Conservation (phyloP, 2,888 invertebrate species). For the Leucophenga maculata region DNA sequence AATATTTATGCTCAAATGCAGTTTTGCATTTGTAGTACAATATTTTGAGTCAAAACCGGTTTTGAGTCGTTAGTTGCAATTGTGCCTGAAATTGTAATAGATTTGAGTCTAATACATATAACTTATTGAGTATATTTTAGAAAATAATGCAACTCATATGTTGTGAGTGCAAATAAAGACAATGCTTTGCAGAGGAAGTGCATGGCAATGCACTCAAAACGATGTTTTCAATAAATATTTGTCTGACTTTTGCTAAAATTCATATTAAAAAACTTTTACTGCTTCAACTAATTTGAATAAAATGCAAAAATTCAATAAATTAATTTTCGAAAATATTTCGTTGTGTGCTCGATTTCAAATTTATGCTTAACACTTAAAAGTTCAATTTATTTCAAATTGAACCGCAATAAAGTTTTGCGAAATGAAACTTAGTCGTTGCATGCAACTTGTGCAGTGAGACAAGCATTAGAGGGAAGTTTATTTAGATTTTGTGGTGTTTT, state of each 20-base stretch:
- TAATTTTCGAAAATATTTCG: too few relatives aligned
- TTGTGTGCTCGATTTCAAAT: too few relatives aligned
- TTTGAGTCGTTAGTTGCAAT: not conserved
- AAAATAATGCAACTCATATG: too few relatives aligned
- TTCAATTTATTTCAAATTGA: constrained; percentile 4
- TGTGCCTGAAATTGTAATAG: constrained; percentile 16
- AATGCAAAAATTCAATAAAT: too few relatives aligned
- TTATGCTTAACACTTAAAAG: too few relatives aligned
- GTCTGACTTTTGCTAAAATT: too few relatives aligned
- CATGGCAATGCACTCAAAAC: too few relatives aligned
- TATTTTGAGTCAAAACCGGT: not conserved
- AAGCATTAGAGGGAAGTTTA: not conserved
- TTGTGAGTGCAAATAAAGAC: too few relatives aligned
- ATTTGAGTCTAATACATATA: not conserved
- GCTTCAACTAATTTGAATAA: not conserved
- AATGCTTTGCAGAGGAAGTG: too few relatives aligned
- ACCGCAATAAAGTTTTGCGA: not conserved
- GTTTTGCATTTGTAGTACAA: not conserved
- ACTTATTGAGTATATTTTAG: not conserved
- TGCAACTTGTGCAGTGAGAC: not conserved
- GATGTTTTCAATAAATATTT: too few relatives aligned
- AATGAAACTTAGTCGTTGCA: not conserved
- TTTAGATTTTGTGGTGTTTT: too few relatives aligned
- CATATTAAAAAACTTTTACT: too few relatives aligned
- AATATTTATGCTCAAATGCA: not conserved